phyloP scores from a whole-genome alignment of 2,888 invertebrate species.

The Dioctria linearis region DNA sequence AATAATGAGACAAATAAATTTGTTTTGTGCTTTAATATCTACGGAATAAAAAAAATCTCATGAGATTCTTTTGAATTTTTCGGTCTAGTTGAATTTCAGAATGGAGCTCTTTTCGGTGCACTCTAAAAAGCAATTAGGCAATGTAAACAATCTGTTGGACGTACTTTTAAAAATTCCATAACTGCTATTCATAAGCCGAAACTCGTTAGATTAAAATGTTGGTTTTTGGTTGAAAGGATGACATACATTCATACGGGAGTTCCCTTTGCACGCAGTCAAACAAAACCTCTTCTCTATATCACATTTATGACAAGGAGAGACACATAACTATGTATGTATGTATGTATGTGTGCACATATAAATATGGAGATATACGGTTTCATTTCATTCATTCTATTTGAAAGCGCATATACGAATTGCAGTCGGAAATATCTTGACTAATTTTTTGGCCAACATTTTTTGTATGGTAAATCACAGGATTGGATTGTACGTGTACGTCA shows the following conservation, averaged over 20 bases:
- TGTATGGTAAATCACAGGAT: neutral
- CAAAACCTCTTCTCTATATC: no score
- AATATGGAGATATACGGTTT: neutral
- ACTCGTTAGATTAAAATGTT: neutral
- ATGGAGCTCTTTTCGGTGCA: neutral
- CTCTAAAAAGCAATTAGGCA: neutral
- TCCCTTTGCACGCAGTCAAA: neutral
- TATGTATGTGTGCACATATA: no score
- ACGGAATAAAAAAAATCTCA: neutral
- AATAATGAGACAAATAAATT: neutral
- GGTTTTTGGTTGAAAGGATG: neutral
- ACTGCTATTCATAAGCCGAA: neutral
- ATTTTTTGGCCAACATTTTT: neutral
- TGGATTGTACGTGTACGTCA: neutral
- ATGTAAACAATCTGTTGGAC: slow-evolving; percentile 6
- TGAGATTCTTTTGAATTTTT: neutral
- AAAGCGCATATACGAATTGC: neutral
- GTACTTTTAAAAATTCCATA: neutral
- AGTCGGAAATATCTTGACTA: slow-evolving; percentile 1
- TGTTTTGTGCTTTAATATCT: neutral
- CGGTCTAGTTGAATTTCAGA: neutral
- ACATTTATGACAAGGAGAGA: no score
- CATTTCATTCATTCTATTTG: neutral
- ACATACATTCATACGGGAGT: neutral
- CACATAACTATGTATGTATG: no score